A percentile compares a stretch with the other conserved stretches of the same genome.
phyloP scores from a whole-genome alignment of 2,113 vertebrate genomes.

The Fulmarus glacialis region DNA sequence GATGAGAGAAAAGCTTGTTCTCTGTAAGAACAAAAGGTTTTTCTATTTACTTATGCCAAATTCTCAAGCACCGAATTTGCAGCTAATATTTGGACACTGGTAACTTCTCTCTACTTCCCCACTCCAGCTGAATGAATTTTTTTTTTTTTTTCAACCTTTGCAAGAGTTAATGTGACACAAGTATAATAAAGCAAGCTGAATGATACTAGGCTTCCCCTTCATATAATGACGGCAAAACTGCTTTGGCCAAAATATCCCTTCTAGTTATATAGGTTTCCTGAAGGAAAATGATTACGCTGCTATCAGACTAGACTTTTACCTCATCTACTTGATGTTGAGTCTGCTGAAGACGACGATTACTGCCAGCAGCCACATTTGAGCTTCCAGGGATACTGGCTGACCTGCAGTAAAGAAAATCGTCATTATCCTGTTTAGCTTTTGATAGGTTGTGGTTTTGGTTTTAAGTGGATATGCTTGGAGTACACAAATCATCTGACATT shows the following conservation, averaged over 20 bases:
- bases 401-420: conserved; percentile 58
- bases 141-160: not conserved
- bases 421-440: not conserved
- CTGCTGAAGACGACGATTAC: conserved; percentile 79
- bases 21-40: not conserved
- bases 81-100: not conserved
- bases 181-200: not conserved
- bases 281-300: not conserved
- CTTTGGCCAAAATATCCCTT: not conserved
- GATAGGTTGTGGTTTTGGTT: not conserved
- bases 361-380: conserved; percentile 54
- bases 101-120: not conserved
- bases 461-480: not conserved
- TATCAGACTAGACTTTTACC: conserved; percentile 49
- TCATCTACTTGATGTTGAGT: conserved; percentile 83
- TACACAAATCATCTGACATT: not conserved
- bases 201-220: not conserved
- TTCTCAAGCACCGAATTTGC: not conserved
- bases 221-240: not conserved
- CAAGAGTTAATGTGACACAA: not conserved
- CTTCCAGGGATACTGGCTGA: conserved; percentile 46
- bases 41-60: not conserved
- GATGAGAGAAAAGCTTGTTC: not conserved
- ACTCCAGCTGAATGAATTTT: not conserved
- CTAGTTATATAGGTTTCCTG: not conserved